Evolutionary conservation across 2,888 invertebrate species (phyloP).

Genomic region (Anthophora plumipes): DNA sequence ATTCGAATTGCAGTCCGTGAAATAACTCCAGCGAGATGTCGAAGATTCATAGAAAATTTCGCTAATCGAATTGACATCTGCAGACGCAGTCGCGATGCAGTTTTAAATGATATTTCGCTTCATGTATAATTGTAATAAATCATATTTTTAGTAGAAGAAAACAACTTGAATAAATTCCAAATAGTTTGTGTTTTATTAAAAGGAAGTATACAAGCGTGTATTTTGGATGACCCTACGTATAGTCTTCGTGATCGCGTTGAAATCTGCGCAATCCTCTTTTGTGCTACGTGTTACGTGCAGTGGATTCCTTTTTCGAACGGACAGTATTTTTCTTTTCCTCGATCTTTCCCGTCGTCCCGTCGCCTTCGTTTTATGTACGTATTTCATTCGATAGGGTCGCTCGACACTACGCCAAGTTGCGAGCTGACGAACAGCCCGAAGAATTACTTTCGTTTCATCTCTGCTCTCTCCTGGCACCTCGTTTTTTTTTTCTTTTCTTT

Average conservation of each 20-base stretch:
- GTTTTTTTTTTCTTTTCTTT: neutral
- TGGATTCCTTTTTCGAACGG: slow-evolving; percentile 32
- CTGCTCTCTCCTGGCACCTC: slow-evolving; percentile 9
- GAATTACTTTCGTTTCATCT: slow-evolving; percentile 69
- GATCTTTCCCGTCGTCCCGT: slow-evolving; percentile 44
- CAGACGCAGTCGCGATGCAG: too few species aligned
- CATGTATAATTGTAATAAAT: too few species aligned
- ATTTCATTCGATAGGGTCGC: slow-evolving; percentile 54
- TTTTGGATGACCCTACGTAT: too few species aligned
- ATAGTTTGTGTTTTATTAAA: too few species aligned
- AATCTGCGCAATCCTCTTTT: slow-evolving; percentile 55
- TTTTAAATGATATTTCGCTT: too few species aligned
- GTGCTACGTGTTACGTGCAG: slow-evolving; percentile 40
- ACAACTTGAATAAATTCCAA: too few species aligned
- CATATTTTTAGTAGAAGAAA: too few species aligned
- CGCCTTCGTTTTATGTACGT: slow-evolving; percentile 61
- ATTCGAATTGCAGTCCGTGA: too few species aligned
- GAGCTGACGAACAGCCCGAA: slow-evolving; percentile 59
- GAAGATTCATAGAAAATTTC: too few species aligned
- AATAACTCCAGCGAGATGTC: too few species aligned
- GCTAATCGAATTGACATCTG: too few species aligned
- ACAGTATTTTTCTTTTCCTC: slow-evolving; percentile 53
- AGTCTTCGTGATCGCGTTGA: slow-evolving; percentile 38
- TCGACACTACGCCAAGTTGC: slow-evolving; percentile 59
- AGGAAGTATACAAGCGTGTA: too few species aligned